Conservation (phyloP, 2,797 vertebrate genomes). For the Thalassophryne amazonica region DNA sequence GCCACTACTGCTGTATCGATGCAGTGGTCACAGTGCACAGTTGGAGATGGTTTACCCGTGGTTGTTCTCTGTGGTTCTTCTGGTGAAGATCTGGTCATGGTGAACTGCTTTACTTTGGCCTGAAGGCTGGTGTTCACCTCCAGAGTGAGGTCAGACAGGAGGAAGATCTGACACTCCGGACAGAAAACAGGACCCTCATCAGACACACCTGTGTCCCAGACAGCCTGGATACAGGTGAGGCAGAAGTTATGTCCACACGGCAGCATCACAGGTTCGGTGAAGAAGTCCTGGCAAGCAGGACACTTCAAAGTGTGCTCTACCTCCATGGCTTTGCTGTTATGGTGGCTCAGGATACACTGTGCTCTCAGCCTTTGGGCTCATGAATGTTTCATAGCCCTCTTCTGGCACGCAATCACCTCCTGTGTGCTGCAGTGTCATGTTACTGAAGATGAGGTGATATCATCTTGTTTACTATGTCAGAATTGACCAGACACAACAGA, state of each 20-base stretch:
- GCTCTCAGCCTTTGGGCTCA: constrained; percentile 37
- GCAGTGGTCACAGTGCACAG: constrained; percentile 75
- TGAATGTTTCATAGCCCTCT: constrained; percentile 66
- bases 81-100: background rate
- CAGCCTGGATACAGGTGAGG: constrained; percentile 69
- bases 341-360: constrained; percentile 14
- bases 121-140: constrained; percentile 65
- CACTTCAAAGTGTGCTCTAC: constrained; percentile 63
- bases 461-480: constrained; percentile 18
- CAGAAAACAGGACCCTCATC: constrained; percentile 66
- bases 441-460: constrained; percentile 52
- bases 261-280: constrained; percentile 70
- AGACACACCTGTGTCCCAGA: constrained; percentile 69
- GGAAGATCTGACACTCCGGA: constrained; percentile 78
- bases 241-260: constrained; percentile 77
- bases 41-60: constrained; percentile 4
- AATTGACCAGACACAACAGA: constrained; percentile 8
- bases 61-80: background rate
- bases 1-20: constrained; percentile 68
- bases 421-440: constrained; percentile 50
- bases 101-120: constrained; percentile 52
- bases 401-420: constrained; percentile 26
- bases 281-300: constrained; percentile 75
- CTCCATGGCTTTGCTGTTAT: constrained; percentile 53
- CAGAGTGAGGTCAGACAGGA: constrained; percentile 60